Base-by-base conservation (phyloP, 2,888 invertebrate genomes). In the Hydrotaea diabolus region DNA sequence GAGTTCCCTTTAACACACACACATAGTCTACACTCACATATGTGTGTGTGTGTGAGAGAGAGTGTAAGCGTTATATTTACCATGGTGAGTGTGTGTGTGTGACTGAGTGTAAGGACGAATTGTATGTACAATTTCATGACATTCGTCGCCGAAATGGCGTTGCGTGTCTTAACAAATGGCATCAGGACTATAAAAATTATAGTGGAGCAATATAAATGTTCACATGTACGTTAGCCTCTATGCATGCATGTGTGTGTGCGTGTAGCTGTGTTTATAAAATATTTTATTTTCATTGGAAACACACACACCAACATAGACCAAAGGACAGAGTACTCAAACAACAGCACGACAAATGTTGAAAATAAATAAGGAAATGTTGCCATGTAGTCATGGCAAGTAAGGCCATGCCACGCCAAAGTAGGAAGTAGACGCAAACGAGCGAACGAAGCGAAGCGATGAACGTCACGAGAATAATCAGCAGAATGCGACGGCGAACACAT, bases 81-180 rank as follows among this genome's bases (percentile, higher is more conserved):
- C 8, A n/a, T 49, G 49, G 49, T 49, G n/a, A n/a, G 49, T 55
- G 55, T 55, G n/a, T 53, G 17, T 17, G 53, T 53, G 2, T 53
- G n/a, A n/a, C n/a, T n/a, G n/a, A n/a, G n/a, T n/a, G n/a, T n/a
- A n/a, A n/a, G n/a, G n/a, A 7, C 3, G 26, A 23, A 26, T 4
- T 59, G 64, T 39, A 17, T 57, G 57, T 73, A 82, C 53, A 76
- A 79, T 74, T 82, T 85, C 81, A 81, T 81, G 81, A 76, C 72
- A 82, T 74, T 74, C 76, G 78, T 79, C 82, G 85, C 85, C 82
- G 59, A 82, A 85, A 82, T 79, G 85, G 81, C 85, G 82, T 82
- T 82, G 85, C 85, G 85, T 85, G 85, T 82, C 66, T 76, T 73
- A 78, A 74, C 66, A 69, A 82, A 82, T 85, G 85, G 62, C 82